phyloP scores from a whole-genome alignment of 2,797 vertebrate species.

The Otolemur crassicaudatus region DNA sequence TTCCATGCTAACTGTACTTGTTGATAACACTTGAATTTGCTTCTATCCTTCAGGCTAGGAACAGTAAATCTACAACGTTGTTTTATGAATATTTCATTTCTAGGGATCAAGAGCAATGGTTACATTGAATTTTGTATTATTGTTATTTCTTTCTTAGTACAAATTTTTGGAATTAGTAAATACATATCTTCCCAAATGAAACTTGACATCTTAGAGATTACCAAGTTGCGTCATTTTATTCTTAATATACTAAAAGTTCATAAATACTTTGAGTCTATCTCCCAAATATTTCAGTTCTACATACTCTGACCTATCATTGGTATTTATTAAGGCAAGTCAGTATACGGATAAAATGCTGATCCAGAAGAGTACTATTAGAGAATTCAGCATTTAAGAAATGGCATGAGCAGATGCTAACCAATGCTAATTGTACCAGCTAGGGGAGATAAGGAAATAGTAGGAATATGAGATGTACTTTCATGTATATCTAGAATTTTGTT shows the following conservation, averaged over 20 bases:
- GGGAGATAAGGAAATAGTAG: not conserved
- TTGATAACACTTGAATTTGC: constrained; percentile 36
- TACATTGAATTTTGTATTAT: constrained; percentile 2
- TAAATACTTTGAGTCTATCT: constrained; percentile 3
- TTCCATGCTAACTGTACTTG: constrained; percentile 24
- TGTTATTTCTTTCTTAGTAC: not conserved
- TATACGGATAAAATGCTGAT: not conserved
- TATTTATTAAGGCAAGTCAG: not conserved
- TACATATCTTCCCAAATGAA: constrained; percentile 34
- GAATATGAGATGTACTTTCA: not conserved
- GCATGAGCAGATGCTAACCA: not conserved
- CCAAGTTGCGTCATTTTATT: not conserved
- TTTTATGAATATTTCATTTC: constrained; percentile 29
- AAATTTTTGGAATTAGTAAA: constrained; percentile 47
- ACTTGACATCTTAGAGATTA: not conserved
- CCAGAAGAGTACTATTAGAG: not conserved
- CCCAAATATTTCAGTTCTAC: constrained; percentile 29
- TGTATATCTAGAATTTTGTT: not conserved
- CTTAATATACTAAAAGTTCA: constrained; percentile 34
- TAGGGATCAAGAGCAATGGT: constrained; percentile 24
- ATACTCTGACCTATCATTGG: not conserved
- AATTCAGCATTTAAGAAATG: not conserved
- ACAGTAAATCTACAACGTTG: not conserved
- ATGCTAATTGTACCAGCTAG: not conserved
- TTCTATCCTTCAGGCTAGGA: not conserved